Evolutionary conservation across 2,888 invertebrate species (phyloP).

Genomic region (Cantharis rustica): DNA sequence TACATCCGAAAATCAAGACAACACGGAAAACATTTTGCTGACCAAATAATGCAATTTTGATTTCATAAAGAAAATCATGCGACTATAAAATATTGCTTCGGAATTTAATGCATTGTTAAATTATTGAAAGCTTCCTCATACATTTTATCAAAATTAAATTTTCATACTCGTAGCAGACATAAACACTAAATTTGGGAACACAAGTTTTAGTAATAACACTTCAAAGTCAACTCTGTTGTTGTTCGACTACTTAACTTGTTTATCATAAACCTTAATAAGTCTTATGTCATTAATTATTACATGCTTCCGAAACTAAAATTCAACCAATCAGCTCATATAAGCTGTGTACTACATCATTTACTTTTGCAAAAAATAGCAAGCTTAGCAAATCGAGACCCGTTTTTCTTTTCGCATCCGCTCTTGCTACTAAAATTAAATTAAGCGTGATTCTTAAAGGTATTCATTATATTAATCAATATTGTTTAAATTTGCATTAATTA

Average conservation of each 20-base stretch:
- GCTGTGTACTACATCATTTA: not conserved
- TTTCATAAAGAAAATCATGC: not conserved
- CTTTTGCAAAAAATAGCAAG: not conserved
- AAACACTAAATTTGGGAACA: not conserved
- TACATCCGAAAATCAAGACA: constrained; percentile 29
- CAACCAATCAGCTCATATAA: not conserved
- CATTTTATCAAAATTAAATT: not conserved
- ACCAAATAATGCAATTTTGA: constrained; percentile 22
- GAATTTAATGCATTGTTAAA: not conserved
- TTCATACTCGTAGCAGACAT: not conserved
- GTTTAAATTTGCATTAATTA: too few species aligned
- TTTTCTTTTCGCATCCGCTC: not conserved
- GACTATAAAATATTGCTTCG: not conserved
- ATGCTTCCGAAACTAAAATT: constrained; percentile 3
- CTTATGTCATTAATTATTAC: constrained; percentile 10
- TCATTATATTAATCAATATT: too few species aligned
- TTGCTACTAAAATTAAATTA: too few species aligned
- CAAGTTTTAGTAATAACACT: not conserved
- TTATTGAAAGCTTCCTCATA: not conserved
- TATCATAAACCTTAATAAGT: not conserved
- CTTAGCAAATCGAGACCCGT: not conserved
- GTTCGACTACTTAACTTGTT: not conserved
- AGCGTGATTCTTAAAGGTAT: too few species aligned
- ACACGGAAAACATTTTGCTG: constrained; percentile 20
- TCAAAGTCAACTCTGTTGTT: not conserved